phyloP scores from a whole-genome alignment of 2,888 invertebrate species.

The Cantharis rufa region DNA sequence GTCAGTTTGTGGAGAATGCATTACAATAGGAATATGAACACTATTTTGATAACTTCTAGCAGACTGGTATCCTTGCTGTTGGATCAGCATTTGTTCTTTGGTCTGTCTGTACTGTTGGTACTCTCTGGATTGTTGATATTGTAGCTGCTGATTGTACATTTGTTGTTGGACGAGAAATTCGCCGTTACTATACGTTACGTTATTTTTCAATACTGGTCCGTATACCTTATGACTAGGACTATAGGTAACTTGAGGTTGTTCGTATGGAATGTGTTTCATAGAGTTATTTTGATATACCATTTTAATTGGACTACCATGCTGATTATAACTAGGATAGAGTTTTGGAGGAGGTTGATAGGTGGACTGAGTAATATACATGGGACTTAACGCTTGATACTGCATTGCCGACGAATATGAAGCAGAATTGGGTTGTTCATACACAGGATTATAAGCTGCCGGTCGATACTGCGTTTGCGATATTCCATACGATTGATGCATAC shows the following conservation, averaged over 20 bases:
- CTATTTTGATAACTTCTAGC: conserved; percentile 47
- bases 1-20: conserved; percentile 46
- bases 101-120: conserved; percentile 50
- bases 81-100: conserved; percentile 47
- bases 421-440: conserved; percentile 28
- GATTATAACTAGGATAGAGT: conserved; percentile 44
- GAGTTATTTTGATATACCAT: conserved; percentile 40
- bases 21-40: conserved; percentile 49
- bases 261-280: conserved; percentile 47
- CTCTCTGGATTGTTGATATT: conserved; percentile 45
- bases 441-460: conserved; percentile 36
- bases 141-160: conserved; percentile 45
- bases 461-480: conserved; percentile 45
- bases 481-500: conserved; percentile 53
- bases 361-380: conserved; percentile 45
- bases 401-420: conserved; percentile 45
- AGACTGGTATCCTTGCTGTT: conserved; percentile 44
- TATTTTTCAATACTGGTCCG: conserved; percentile 36
- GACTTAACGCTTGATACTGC: conserved; percentile 50
- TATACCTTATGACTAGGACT: conserved; percentile 44
- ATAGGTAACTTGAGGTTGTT: conserved; percentile 32
- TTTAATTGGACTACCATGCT: conserved; percentile 44
- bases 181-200: conserved; percentile 45
- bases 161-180: conserved; percentile 49
- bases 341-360: conserved; percentile 41